phyloP scores from a whole-genome alignment of 2,113 vertebrate genomes.

The Camarhynchus parvulus region DNA sequence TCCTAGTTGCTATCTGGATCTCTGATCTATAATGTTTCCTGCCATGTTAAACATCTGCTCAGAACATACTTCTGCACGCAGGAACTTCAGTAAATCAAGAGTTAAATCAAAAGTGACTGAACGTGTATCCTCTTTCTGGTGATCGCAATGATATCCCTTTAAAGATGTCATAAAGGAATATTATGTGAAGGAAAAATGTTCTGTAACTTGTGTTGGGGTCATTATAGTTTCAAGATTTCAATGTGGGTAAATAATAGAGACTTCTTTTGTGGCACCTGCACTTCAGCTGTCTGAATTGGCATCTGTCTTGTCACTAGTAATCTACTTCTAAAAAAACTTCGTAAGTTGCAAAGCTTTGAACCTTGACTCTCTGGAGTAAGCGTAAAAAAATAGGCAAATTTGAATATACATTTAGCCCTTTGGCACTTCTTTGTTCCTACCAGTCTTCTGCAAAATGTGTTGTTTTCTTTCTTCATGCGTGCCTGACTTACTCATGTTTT shows the following conservation, averaged over 20 bases:
- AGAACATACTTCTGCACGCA: background rate
- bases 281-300: background rate
- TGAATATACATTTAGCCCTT: background rate
- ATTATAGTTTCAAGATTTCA: background rate
- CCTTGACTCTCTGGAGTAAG: background rate
- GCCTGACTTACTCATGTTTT: background rate
- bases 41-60: constrained; percentile 44
- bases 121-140: background rate
- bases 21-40: constrained; percentile 42
- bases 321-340: background rate
- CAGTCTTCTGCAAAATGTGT: background rate
- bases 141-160: background rate
- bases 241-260: background rate
- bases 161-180: background rate
- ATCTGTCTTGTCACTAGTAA: background rate
- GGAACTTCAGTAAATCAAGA: constrained; percentile 17
- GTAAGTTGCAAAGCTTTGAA: background rate
- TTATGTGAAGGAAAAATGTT: background rate
- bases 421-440: background rate
- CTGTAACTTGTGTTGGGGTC: background rate
- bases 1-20: constrained; percentile 24
- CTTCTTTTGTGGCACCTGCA: background rate
- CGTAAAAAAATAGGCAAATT: background rate
- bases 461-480: background rate
- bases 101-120: background rate